phyloP scores from a whole-genome alignment of 2,888 invertebrate species.

The Xylota sylvarum region DNA sequence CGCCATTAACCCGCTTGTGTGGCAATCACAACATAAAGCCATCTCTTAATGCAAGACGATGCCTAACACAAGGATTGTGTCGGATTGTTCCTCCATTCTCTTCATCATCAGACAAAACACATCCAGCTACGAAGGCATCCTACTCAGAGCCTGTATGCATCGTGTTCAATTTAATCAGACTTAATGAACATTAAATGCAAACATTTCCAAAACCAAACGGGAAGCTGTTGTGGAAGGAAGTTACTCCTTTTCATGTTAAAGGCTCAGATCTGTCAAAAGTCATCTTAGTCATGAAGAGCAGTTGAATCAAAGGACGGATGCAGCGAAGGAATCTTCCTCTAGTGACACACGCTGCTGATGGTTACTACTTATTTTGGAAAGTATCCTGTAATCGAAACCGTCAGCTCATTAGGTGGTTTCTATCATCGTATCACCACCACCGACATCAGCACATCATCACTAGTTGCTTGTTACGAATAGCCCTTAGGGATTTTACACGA shows the following conservation, averaged over 20 bases:
- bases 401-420: constrained; percentile 45
- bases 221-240: too few species aligned
- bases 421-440: constrained; percentile 25
- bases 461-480: constrained; percentile 49
- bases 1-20: constrained; percentile 50
- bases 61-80: constrained; percentile 27
- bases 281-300: constrained; percentile 29
- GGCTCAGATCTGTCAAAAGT: constrained; percentile 38
- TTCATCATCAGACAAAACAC: constrained; percentile 19
- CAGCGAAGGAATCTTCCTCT: background rate
- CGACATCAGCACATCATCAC: constrained; percentile 42
- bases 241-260: constrained; percentile 9
- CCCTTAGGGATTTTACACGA: constrained; percentile 41
- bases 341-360: background rate
- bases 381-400: constrained; percentile 32
- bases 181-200: constrained; percentile 55
- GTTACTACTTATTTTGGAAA: constrained; percentile 21
- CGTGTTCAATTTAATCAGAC: constrained; percentile 56
- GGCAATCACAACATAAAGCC: constrained; percentile 46
- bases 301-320: background rate
- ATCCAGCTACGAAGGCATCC: constrained; percentile 15
- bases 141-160: constrained; percentile 29
- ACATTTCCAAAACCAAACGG: constrained; percentile 6
- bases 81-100: constrained; percentile 25
- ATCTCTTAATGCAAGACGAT: constrained; percentile 13